Conservation (phyloP, 2,113 vertebrate genomes). For the Orientallactaga bullata region DNA sequence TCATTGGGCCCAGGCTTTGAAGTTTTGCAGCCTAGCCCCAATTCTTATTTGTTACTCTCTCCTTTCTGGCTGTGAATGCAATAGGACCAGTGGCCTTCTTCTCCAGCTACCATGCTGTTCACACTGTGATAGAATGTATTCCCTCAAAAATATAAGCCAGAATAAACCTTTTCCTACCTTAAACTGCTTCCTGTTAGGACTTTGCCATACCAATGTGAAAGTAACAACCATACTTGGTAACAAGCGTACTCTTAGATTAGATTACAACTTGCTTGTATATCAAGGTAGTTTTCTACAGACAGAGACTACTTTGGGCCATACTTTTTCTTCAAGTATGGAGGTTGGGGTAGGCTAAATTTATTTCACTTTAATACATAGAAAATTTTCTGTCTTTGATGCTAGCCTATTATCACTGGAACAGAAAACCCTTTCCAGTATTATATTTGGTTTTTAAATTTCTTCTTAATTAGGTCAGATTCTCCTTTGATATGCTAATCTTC, state of each 20-base stretch:
- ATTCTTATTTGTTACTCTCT: too few relatives aligned
- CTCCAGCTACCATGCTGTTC: too few relatives aligned
- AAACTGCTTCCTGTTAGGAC: too few relatives aligned
- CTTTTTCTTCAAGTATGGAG: neutral
- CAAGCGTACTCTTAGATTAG: neutral
- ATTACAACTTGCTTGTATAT: neutral
- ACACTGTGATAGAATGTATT: too few relatives aligned
- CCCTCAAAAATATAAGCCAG: too few relatives aligned
- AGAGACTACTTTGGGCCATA: neutral
- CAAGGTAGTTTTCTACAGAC: neutral
- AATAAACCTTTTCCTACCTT: too few relatives aligned
- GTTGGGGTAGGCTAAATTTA: neutral
- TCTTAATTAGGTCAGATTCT: neutral
- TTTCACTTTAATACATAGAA: neutral
- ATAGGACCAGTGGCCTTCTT: too few relatives aligned
- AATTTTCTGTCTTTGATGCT: neutral
- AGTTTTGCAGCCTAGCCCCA: too few relatives aligned
- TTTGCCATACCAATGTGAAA: too few relatives aligned
- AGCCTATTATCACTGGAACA: neutral
- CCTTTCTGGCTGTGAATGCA: too few relatives aligned
- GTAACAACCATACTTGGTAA: neutral
- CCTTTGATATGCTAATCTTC: neutral
- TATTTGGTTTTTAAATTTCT: constrained; percentile 23
- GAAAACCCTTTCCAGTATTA: neutral
- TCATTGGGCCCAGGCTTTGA: too few relatives aligned